phyloP scores from a whole-genome alignment of 1,140 invertebrate species.

The Apis florea region DNA sequence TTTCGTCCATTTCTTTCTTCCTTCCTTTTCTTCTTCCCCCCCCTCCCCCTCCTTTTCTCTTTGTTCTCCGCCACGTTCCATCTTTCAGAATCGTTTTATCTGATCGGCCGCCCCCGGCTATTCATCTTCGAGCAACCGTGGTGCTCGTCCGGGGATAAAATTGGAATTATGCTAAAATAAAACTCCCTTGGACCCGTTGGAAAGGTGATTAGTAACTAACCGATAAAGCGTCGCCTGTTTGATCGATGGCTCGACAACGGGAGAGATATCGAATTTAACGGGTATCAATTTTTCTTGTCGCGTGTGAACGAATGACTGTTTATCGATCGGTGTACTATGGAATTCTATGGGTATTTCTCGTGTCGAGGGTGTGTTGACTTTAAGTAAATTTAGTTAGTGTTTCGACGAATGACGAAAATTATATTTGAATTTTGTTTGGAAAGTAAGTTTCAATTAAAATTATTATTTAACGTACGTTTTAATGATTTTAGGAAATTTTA shows the following conservation, averaged over 20 bases:
- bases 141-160: constrained; percentile 68
- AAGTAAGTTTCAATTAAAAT: too few species aligned
- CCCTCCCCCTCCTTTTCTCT: neutral
- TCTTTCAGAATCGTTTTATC: constrained; percentile 30
- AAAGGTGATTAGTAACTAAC: constrained; percentile 67
- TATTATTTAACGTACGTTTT: too few species aligned
- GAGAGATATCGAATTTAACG: constrained; percentile 3
- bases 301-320: neutral
- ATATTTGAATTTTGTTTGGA: too few species aligned
- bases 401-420: too few species aligned
- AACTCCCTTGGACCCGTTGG: constrained; percentile 44
- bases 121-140: neutral
- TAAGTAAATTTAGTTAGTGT: too few species aligned
- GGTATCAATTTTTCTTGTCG: constrained; percentile 11
- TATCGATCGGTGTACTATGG: neutral
- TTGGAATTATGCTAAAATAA: constrained; percentile 74
- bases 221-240: constrained; percentile 56
- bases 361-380: too few species aligned
- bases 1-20: neutral
- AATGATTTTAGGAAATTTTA: too few species aligned
- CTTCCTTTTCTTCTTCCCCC: neutral
- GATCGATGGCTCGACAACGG: constrained; percentile 51
- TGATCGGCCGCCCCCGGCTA: constrained; percentile 12
- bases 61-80: neutral
- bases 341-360: neutral